Evolutionary conservation across 2,113 vertebrate genomes (phyloP).

Genomic region (Hyla sarda): DNA sequence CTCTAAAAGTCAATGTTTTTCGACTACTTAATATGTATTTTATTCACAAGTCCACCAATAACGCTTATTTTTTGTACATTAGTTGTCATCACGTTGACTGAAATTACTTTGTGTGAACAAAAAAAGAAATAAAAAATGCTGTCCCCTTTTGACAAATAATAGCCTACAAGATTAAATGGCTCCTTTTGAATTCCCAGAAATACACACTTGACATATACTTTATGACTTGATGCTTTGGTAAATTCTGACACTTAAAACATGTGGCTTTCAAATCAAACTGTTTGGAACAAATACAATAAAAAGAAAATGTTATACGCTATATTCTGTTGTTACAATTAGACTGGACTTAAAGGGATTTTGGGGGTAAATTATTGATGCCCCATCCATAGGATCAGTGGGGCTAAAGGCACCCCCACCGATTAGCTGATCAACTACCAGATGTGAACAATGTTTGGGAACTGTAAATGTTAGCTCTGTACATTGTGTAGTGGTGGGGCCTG

Average conservation of each 20-base stretch:
- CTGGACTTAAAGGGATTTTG: neutral
- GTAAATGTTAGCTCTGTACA: too few species aligned
- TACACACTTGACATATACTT: constrained; percentile 19
- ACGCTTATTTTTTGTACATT: neutral
- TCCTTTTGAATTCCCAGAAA: neutral
- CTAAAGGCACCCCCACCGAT: too few species aligned
- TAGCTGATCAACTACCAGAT: too few species aligned
- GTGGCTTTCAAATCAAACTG: neutral
- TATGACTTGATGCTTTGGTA: neutral
- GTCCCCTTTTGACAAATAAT: constrained; percentile 30
- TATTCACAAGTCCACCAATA: neutral
- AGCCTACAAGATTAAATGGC: neutral
- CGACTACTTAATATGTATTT: neutral
- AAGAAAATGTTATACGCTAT: neutral
- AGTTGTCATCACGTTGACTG: neutral
- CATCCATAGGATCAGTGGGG: too few species aligned
- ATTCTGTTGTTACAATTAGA: neutral
- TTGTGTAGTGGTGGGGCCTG: too few species aligned
- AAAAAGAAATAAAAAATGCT: too few species aligned
- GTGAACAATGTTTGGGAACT: too few species aligned
- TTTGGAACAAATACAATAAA: constrained; percentile 30
- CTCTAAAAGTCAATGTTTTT: too few species aligned
- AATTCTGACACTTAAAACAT: constrained; percentile 33
- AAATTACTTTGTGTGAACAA: constrained; percentile 11
- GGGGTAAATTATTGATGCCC: too few species aligned